A percentile compares a stretch with the other conserved stretches of the same genome.
These are phyloP conservation scores for Thryonomys swinderianus DNA, from an alignment of 2,113 vertebrate species.

Conservation along the genomic window DNA sequence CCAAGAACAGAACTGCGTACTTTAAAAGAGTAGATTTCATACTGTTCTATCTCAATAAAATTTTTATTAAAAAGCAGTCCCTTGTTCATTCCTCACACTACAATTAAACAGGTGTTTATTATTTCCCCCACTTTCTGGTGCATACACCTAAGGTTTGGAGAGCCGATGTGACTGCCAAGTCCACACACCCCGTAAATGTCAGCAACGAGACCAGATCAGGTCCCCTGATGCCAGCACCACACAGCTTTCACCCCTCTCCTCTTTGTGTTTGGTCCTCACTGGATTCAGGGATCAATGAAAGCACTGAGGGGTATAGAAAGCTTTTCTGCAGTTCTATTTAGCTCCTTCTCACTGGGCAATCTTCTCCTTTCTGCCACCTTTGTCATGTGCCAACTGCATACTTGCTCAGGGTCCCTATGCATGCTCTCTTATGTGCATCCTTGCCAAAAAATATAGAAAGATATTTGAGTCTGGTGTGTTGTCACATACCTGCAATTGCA, in stretches of 20 bases:
- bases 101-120: neutral
- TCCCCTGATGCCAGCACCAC: neutral
- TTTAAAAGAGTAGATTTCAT: neutral
- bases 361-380: neutral
- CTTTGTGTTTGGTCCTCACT: neutral
- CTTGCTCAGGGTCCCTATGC: neutral
- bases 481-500: neutral
- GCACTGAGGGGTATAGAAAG: neutral
- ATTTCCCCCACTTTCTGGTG: neutral
- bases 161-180: neutral
- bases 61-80: neutral
- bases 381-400: neutral
- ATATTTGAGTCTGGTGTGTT: neutral
- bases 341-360: neutral
- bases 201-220: neutral
- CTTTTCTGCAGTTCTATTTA: neutral
- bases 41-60: neutral
- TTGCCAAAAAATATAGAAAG: constrained; percentile 18
- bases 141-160: neutral
- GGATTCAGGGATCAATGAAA: neutral
- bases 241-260: neutral
- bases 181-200: neutral
- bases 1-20: too few relatives aligned
- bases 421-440: neutral
- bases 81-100: neutral